phyloP scores from a whole-genome alignment of 2,888 invertebrate genomes.

The Stenotaenia linearis region DNA sequence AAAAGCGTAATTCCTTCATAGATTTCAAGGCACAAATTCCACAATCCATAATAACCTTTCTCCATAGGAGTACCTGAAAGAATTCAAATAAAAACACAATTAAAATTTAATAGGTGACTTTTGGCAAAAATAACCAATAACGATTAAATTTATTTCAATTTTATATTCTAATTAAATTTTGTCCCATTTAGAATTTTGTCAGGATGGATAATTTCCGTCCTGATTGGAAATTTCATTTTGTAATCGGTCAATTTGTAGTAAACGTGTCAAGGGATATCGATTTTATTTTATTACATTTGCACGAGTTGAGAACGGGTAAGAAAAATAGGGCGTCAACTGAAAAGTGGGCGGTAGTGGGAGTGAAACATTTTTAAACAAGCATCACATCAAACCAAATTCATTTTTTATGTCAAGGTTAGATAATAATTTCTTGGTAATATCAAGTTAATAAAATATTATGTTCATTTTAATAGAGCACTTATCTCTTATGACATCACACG shows the following conservation, averaged over 20 bases:
- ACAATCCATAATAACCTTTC: constrained; percentile 17
- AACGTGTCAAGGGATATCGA: background rate
- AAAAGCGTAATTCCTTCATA: background rate
- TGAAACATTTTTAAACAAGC: background rate
- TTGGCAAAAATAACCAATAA: too few species aligned
- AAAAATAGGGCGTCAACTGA: background rate
- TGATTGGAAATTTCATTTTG: background rate
- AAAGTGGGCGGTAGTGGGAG: background rate
- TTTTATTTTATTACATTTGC: background rate
- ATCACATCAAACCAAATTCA: background rate
- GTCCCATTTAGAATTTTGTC: background rate
- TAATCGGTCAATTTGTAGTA: background rate
- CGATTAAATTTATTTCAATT: too few species aligned
- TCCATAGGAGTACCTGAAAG: background rate
- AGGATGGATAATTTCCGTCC: background rate
- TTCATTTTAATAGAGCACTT: too few species aligned
- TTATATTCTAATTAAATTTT: background rate
- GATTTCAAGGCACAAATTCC: background rate
- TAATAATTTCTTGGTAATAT: too few species aligned
- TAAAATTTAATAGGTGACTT: background rate
- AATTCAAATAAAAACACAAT: background rate
- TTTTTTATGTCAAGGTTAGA: constrained; percentile 1
- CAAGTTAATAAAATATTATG: background rate
- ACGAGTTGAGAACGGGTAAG: background rate
- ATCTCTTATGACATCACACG: too few species aligned